A percentile compares a stretch with the other conserved stretches of the same genome.
These are phyloP conservation scores for Selenia dentaria DNA, from an alignment of 2,888 invertebrate species.

Conservation along the genomic window DNA sequence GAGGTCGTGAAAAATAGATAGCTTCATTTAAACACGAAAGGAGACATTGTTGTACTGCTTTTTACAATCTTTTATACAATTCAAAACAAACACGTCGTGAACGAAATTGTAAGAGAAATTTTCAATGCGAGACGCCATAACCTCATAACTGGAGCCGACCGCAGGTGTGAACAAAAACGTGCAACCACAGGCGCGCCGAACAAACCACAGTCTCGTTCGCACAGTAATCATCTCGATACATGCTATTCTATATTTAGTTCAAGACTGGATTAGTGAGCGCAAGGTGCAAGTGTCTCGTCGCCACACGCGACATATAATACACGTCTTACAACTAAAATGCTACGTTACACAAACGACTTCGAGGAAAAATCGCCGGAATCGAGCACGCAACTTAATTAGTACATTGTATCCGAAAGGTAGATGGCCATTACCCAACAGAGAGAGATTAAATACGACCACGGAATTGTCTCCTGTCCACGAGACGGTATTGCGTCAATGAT, in stretches of 20 bases:
- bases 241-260: slow-evolving; percentile 71
- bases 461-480: slow-evolving; percentile 56
- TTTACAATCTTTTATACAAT: slow-evolving; percentile 29
- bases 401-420: slow-evolving; percentile 49
- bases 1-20: slow-evolving; percentile 48
- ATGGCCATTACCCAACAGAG: slow-evolving; percentile 48
- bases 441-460: slow-evolving; percentile 59
- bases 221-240: slow-evolving; percentile 66
- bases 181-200: slow-evolving; percentile 59
- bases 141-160: slow-evolving; percentile 57
- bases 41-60: slow-evolving; percentile 33
- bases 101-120: slow-evolving; percentile 36
- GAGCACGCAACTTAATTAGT: slow-evolving; percentile 52
- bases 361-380: slow-evolving; percentile 41
- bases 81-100: slow-evolving; percentile 35
- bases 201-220: slow-evolving; percentile 61
- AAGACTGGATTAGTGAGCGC: slow-evolving; percentile 62
- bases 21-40: slow-evolving; percentile 43
- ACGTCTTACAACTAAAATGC: slow-evolving; percentile 49
- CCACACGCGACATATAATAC: slow-evolving; percentile 54
- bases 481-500: slow-evolving; percentile 64
- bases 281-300: slow-evolving; percentile 59
- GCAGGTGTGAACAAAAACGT: slow-evolving; percentile 70
- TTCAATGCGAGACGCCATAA: slow-evolving; percentile 38
- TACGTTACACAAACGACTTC: slow-evolving; percentile 46